phyloP scores from a whole-genome alignment of 2,797 vertebrate species.

The Malurus leucopterus region DNA sequence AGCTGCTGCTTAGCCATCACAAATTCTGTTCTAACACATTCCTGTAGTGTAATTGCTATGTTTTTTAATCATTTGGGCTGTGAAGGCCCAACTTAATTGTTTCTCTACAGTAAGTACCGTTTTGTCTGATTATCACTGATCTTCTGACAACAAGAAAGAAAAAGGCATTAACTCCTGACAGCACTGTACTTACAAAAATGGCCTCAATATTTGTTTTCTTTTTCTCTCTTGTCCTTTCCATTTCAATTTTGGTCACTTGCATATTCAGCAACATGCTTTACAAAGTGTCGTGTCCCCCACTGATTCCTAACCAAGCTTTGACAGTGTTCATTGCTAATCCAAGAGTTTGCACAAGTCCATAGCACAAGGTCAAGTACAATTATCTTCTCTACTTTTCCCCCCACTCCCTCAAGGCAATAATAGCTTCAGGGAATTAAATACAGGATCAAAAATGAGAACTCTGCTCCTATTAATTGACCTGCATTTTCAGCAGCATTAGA shows the following conservation, averaged over 20 bases:
- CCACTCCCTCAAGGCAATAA: neutral
- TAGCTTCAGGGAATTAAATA: constrained; percentile 10
- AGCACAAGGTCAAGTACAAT: constrained; percentile 13
- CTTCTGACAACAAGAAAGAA: constrained; percentile 13
- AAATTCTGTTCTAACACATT: neutral
- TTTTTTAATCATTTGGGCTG: neutral
- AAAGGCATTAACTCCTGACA: constrained; percentile 16
- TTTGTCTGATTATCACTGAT: constrained; percentile 5
- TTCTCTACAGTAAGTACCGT: neutral
- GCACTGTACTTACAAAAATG: neutral
- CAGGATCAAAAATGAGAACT: constrained; percentile 5
- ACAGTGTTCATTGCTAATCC: constrained; percentile 10
- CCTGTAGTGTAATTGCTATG: neutral
- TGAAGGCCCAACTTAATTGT: neutral
- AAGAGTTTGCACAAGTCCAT: neutral
- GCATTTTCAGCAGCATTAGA: neutral
- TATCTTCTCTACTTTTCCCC: neutral
- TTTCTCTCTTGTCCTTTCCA: neutral
- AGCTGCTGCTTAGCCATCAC: neutral
- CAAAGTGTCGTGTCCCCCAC: neutral
- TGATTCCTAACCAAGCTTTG: neutral
- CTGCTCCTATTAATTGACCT: neutral
- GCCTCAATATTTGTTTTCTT: neutral
- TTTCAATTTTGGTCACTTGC: neutral
- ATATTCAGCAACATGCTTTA: constrained; percentile 8